A percentile compares a stretch with the other conserved stretches of the same genome.
Conservation (phyloP, 2,888 invertebrate species). For the Cantharis rustica region DNA sequence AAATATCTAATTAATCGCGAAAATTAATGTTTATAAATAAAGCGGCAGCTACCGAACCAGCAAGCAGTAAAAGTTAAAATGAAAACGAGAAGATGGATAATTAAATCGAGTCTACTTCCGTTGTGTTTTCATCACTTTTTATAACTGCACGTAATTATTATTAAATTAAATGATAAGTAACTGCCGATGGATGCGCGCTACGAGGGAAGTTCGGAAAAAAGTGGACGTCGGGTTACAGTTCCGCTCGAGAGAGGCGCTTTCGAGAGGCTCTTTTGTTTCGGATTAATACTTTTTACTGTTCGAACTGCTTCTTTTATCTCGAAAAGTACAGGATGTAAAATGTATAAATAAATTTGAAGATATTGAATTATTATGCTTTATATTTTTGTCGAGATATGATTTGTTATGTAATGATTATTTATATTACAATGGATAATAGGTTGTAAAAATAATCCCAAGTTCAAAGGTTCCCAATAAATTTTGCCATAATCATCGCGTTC, state of each 20-base stretch:
- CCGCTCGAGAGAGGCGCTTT: too few species aligned
- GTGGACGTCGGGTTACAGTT: not conserved
- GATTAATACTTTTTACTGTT: too few species aligned
- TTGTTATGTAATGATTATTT: not conserved
- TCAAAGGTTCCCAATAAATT: not conserved
- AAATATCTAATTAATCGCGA: conserved; percentile 15
- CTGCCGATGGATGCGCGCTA: not conserved
- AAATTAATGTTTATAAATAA: conserved; percentile 12
- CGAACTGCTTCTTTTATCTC: not conserved
- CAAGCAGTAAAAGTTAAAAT: not conserved
- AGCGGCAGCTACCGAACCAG: not conserved
- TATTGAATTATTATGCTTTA: not conserved
- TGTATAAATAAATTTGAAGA: not conserved
- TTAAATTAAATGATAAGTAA: not conserved
- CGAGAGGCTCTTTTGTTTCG: too few species aligned
- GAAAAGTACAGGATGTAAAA: not conserved
- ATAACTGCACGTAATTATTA: not conserved
- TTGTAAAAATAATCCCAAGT: not conserved
- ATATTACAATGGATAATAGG: not conserved
- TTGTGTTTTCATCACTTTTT: conserved; percentile 7
- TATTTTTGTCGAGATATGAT: not conserved
- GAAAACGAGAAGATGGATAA: conserved; percentile 24
- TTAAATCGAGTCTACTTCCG: conserved; percentile 29
- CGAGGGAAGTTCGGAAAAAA: not conserved
- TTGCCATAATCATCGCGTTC: not conserved